A percentile compares a stretch with the other conserved stretches of the same genome.
Conservation (phyloP, 2,113 vertebrate species). For the Sterrhoptilus dennistouni region DNA sequence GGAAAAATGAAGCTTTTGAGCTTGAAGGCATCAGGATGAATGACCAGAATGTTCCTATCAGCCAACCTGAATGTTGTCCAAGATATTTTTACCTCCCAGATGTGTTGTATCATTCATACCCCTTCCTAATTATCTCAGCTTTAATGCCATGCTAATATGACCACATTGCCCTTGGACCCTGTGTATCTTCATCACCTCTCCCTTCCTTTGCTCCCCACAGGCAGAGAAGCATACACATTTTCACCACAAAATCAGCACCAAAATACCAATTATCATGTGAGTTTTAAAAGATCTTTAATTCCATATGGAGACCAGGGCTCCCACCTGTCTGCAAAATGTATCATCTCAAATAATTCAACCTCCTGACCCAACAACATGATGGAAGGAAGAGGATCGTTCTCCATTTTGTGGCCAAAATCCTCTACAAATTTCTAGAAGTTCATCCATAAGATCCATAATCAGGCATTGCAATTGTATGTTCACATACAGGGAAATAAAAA, state of each 20-base stretch:
- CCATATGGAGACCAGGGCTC: background rate
- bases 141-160: background rate
- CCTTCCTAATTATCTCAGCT: background rate
- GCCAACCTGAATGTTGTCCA: background rate
- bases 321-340: background rate
- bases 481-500: background rate
- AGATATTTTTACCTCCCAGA: background rate
- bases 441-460: background rate
- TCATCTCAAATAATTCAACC: background rate
- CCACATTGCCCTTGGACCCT: background rate
- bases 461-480: background rate
- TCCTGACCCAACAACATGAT: accelerated
- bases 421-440: background rate
- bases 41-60: background rate
- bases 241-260: background rate
- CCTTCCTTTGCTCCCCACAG: background rate
- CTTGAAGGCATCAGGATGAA: background rate
- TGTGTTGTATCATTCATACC: background rate
- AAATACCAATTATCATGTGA: background rate
- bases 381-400: background rate
- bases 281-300: background rate
- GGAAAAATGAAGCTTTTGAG: background rate
- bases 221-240: background rate
- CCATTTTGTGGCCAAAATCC: background rate
- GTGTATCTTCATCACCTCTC: background rate